phyloP scores from a whole-genome alignment of 2,113 vertebrate genomes.

The Sterna hirundo region DNA sequence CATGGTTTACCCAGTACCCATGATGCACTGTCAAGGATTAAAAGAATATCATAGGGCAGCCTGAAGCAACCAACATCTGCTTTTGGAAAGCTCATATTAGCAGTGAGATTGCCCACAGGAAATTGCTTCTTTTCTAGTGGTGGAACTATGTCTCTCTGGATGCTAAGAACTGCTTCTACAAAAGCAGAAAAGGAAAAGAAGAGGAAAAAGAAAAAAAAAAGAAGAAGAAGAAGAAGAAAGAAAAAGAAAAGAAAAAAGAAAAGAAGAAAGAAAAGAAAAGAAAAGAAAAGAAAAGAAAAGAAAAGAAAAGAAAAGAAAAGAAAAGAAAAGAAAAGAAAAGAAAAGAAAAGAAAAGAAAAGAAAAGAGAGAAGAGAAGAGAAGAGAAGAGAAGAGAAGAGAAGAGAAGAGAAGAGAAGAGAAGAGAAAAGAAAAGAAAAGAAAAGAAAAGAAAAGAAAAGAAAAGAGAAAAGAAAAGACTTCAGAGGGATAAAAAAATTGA shows the following conservation, averaged over 20 bases:
- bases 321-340: too few relatives aligned
- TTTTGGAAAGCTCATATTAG: not conserved
- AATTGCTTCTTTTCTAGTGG: not conserved
- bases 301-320: accelerated
- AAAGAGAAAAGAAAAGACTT: accelerated
- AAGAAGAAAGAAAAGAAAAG: accelerated
- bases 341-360: too few relatives aligned
- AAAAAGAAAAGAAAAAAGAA: accelerated
- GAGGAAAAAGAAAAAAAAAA: not conserved
- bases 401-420: too few relatives aligned
- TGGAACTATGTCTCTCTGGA: not conserved
- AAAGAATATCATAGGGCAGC: not conserved
- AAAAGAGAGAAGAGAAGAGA: too few relatives aligned
- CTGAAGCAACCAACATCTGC: conserved; percentile 22
- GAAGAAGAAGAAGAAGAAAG: accelerated
- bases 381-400: too few relatives aligned
- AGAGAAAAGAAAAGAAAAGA: accelerated
- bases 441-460: accelerated
- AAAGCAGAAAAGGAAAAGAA: not conserved
- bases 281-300: accelerated
- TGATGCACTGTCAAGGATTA: not conserved
- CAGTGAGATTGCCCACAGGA: not conserved
- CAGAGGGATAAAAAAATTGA: not conserved
- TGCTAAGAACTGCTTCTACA: not conserved
- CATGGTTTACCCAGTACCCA: not conserved